Base-by-base conservation (phyloP, 2,797 vertebrate species). In the Acanthornis magna region DNA sequence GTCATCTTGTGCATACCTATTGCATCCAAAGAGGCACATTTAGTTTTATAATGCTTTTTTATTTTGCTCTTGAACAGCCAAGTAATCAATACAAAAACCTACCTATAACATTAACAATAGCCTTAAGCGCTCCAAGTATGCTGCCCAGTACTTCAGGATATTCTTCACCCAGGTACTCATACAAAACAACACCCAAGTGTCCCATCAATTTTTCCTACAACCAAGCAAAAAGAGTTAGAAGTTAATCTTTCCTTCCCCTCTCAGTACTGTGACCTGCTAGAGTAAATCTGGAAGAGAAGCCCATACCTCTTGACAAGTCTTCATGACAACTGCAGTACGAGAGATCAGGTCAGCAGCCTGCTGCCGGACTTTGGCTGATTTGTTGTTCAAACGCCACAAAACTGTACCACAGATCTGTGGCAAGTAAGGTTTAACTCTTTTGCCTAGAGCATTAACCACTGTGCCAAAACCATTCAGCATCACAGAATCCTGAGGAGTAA, bases 1-100 rank as follows among this genome's bases (percentile, higher is more conserved):
- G 99, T 99, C 99, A 99, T 99, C 98, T 99, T 99, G 98, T 99
- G 99, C 99, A 99, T 99, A 94, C 99, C 99, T 99, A 61, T 87
- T 18, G 21, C 86, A 92, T 77, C 61, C 32, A 63, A 50, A 82
- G 18, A 75, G 29, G 9, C 0, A 6, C 8, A 16, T 34, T 96
- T 43, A 94, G n/a, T 53, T 60, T 57, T 19, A 32, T 2, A 58
- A 26, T 18, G 11, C 0, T 18, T 77, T 73, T 42, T 21, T 3
- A 50, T 73, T 90, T 74, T 26, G 9, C 26, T 67, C 74, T 57
- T n/a, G 4, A 79, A 71, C 15, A 68, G 40, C 11, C 20, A 63
- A 2, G 4, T 27, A 29, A 89, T 27, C 29, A 51, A 81, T 12
- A 87, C 63, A 93, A 30, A 62, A 47, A 96, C 98, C 1, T 98